A percentile compares a stretch with the other conserved stretches of the same genome.
These are phyloP conservation scores for Poecile atricapillus DNA, from an alignment of 2,113 vertebrate species.

Conservation along the genomic window DNA sequence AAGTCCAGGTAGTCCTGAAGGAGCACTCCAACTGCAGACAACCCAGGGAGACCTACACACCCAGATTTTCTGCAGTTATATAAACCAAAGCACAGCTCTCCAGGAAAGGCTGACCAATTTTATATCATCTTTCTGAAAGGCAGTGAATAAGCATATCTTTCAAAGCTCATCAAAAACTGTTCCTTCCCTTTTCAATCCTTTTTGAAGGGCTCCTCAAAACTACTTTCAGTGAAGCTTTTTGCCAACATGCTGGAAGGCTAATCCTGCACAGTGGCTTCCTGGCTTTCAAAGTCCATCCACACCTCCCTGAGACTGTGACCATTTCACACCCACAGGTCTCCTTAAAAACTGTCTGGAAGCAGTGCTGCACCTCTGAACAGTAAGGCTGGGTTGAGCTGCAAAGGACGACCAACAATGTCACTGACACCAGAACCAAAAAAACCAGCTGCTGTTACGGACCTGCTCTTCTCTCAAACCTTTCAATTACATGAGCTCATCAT, in stretches of 20 bases:
- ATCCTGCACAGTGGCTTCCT: fast-evolving
- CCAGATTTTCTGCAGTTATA: neutral
- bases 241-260: fast-evolving
- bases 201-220: neutral
- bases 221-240: neutral
- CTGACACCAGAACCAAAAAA: neutral
- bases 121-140: fast-evolving
- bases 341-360: neutral
- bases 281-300: no score
- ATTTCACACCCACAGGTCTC: neutral
- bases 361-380: neutral
- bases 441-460: neutral
- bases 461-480: neutral
- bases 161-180: neutral
- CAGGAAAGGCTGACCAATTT: neutral
- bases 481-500: neutral
- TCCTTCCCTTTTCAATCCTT: neutral
- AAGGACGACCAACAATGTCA: fast-evolving
- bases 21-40: neutral
- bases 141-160: neutral
- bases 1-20: fast-evolving
- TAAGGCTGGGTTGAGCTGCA: fast-evolving
- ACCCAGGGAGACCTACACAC: neutral
- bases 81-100: neutral
- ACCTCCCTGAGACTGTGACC: neutral